Evolutionary conservation across 2,113 vertebrate genomes (phyloP).

Genomic region (Cinclus cinclus): DNA sequence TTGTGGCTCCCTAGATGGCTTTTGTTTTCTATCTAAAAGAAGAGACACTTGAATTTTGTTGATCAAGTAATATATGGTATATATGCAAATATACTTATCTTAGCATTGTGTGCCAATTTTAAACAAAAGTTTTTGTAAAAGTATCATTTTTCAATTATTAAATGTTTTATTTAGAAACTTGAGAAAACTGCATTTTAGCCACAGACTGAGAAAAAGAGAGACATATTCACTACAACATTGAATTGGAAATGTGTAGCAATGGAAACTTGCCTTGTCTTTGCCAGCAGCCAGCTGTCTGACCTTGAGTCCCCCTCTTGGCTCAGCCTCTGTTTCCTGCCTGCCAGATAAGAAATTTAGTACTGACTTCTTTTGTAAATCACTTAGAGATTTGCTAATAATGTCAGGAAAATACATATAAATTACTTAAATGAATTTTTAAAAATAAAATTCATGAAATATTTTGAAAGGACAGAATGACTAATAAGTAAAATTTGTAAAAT

Average conservation of each 20-base stretch:
- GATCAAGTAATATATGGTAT: background rate
- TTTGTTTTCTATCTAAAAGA: background rate
- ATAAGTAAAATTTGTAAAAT: background rate
- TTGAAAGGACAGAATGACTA: background rate
- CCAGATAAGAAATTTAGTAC: background rate
- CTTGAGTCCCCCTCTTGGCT: background rate
- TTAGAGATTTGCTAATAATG: background rate
- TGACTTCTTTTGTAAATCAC: constrained; percentile 7
- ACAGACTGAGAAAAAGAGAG: background rate
- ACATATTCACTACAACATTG: rapidly evolving
- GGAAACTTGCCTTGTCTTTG: constrained; percentile 21
- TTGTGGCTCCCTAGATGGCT: background rate
- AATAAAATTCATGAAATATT: background rate
- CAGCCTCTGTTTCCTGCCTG: background rate
- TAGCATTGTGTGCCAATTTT: background rate
- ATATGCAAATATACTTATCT: background rate
- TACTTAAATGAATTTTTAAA: background rate
- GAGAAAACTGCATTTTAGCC: background rate
- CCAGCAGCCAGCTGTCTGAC: constrained; percentile 23
- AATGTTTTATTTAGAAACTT: background rate
- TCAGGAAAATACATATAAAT: background rate
- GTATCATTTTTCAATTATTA: background rate
- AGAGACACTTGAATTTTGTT: background rate
- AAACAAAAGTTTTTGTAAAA: background rate
- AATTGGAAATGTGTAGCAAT: background rate